Evolutionary conservation across 1,140 invertebrate genomes (phyloP), one percentile per base, ranked within the genome.

Genomic region (Akabosia matsudoensis): DNA sequence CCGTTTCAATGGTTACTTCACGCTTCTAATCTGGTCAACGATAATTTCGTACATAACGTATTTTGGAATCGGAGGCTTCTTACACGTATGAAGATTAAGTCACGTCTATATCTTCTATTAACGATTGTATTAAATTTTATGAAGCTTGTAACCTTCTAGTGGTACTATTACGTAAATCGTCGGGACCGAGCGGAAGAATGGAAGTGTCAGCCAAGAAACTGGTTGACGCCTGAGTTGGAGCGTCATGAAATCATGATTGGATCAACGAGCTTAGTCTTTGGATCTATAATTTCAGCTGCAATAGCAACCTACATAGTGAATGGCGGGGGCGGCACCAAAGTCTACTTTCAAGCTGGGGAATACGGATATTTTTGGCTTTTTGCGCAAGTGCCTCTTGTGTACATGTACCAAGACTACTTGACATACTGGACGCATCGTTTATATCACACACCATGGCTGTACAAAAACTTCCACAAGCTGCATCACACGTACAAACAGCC

Each of bases 401-500:
- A 89, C 79, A 83, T 91, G 26, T 89, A 88, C 82, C 85, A 70
- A 34, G 52, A 61, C 73, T 74, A 54, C 30, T 13, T 37, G 33
- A 75, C 34, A 16, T 45, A 75, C 34, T 34, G 24, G 24, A 80
- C 88, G 30, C 91, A 92, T 82, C 84, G 91, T 1, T 80, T 90
- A 70, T 91, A 90, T 83, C 91, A 92, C 82, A 88, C 85, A 0
- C 90, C 90, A 1, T 90, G 86, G 80, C 79, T 92, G 24, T 92
- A 92, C 86, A 90, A 89, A 81, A 81, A 88, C 78, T 91, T 92
- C 82, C 91, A 92, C 84, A 92, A 91, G 82, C 83, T 91, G 0
- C 91, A 92, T 80, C 91, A 92, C 84, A 89, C 88, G 78, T 92
- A 92, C 84, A 91, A 91, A 82, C 90, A 91, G 82, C 91, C 91